Evolutionary conservation across 2,797 vertebrate species (phyloP).

Genomic region (Tapera naevia): DNA sequence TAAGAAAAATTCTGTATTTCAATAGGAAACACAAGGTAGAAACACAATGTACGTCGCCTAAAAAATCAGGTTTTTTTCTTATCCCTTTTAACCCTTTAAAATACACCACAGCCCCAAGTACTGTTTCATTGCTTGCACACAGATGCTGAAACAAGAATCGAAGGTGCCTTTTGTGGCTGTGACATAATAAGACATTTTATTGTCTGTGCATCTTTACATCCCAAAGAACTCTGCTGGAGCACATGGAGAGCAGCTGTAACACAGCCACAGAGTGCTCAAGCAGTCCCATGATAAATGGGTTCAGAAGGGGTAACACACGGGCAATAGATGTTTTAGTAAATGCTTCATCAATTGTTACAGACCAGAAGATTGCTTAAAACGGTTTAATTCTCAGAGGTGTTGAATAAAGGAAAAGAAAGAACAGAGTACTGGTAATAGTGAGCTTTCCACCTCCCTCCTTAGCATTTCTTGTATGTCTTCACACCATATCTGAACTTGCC

Average conservation of each 20-base stretch:
- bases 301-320: not conserved
- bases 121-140: not conserved
- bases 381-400: not conserved
- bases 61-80: not conserved
- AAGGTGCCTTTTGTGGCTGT: not conserved
- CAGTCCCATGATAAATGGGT: not conserved
- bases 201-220: not conserved
- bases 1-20: not conserved
- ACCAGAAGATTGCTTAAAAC: not conserved
- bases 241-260: not conserved
- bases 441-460: not conserved
- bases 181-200: not conserved
- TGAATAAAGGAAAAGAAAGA: not conserved
- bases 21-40: not conserved
- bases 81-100: not conserved
- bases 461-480: not conserved
- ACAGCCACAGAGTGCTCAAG: not conserved
- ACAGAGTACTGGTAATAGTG: not conserved
- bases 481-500: not conserved
- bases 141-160: not conserved
- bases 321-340: not conserved
- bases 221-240: not conserved
- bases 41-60: not conserved
- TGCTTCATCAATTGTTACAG: not conserved
- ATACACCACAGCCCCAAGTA: not conserved